Percentiles rank a stretch among this genome's conserved stretches.
These are phyloP conservation scores for Canis aureus DNA, from an alignment of 2,113 vertebrate species.

Conservation along the genomic window DNA sequence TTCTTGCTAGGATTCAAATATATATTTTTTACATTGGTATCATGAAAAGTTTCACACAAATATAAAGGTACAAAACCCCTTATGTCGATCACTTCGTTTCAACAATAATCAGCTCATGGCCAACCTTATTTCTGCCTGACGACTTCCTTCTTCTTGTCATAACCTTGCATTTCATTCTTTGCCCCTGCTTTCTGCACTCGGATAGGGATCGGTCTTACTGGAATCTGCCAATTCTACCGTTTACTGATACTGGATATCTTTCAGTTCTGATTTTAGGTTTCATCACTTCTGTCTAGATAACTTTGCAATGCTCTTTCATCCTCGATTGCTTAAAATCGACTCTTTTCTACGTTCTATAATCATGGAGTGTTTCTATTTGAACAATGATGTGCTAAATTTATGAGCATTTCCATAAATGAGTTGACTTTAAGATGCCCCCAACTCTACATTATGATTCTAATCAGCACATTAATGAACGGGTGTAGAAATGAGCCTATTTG, in stretches of 20 bases:
- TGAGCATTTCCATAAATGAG: conserved; percentile 71
- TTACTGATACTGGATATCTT: not conserved
- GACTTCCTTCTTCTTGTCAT: not conserved
- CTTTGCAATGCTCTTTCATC: not conserved
- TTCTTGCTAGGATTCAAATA: not conserved
- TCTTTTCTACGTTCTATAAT: not conserved
- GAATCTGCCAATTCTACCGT: not conserved
- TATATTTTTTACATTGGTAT: not conserved
- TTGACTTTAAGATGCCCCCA: conserved; percentile 74
- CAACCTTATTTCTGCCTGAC: not conserved
- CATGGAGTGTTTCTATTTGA: conserved; percentile 72
- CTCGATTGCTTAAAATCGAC: conserved; percentile 20
- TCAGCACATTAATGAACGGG: conserved; percentile 78
- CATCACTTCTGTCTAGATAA: not conserved
- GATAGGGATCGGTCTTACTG: not conserved
- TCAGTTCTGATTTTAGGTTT: conserved; percentile 27
- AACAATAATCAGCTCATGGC: not conserved
- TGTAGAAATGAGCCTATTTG: conserved; percentile 77
- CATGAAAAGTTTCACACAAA: not conserved
- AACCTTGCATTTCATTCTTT: not conserved
- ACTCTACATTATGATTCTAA: conserved; percentile 77
- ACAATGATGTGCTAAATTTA: conserved; percentile 74
- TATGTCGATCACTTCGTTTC: not conserved
- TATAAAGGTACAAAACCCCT: not conserved
- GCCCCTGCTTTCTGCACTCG: conserved; percentile 47